These are phyloP conservation scores for Dissostichus mawsoni DNA, from an alignment of 2,113 vertebrate species.

Conservation along the genomic window DNA sequence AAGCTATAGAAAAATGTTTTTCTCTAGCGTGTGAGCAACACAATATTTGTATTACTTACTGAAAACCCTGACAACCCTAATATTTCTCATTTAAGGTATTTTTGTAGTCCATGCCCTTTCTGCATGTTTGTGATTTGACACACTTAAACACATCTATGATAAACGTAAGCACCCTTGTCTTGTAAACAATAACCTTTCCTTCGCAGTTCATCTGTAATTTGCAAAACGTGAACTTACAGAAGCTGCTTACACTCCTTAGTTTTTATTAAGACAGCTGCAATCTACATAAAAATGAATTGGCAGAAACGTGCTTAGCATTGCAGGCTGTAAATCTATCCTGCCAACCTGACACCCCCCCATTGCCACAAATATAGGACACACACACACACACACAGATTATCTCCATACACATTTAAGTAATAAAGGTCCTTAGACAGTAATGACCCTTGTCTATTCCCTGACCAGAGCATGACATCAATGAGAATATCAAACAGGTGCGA, in stretches of 20 bases:
- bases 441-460: slow-evolving; percentile 69
- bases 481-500: slow-evolving; percentile 70
- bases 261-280: slow-evolving; percentile 58
- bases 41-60: not conserved
- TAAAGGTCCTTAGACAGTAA: slow-evolving; percentile 79
- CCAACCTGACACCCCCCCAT: slow-evolving; percentile 6
- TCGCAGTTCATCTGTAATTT: slow-evolving; percentile 17
- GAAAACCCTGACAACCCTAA: not conserved
- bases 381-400: slow-evolving; percentile 36
- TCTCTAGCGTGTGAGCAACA: not conserved
- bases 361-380: slow-evolving; percentile 12
- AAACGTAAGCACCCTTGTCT: not conserved
- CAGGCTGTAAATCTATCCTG: slow-evolving; percentile 69
- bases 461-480: slow-evolving; percentile 68
- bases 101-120: not conserved
- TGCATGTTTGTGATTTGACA: not conserved
- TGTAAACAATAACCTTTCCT: not conserved
- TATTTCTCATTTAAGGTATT: slow-evolving; percentile 4
- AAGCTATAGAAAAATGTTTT: slow-evolving; percentile 8
- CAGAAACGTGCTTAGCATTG: slow-evolving; percentile 64
- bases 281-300: slow-evolving; percentile 56
- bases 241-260: slow-evolving; percentile 36
- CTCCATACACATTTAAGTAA: slow-evolving; percentile 76
- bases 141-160: not conserved
- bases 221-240: slow-evolving; percentile 29